Evolutionary conservation across 1,140 invertebrate species (phyloP).

Genomic region (Euborellia annulipes): DNA sequence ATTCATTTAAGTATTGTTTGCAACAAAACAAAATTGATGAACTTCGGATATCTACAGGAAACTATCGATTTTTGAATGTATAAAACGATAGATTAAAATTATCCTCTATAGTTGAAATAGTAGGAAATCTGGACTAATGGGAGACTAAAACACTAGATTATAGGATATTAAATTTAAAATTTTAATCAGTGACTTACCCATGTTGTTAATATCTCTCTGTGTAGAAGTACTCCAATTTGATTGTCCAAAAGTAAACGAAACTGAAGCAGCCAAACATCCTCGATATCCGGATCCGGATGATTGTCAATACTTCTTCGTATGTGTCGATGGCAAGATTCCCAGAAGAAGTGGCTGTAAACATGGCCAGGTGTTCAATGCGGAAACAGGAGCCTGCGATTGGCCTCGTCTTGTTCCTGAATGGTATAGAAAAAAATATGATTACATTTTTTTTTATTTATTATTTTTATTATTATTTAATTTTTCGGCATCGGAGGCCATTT

Average conservation of each 20-base stretch:
- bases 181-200: too few relatives aligned
- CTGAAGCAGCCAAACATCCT: conserved; percentile 57
- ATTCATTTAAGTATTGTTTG: too few relatives aligned
- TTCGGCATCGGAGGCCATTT: too few relatives aligned
- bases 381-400: conserved; percentile 67
- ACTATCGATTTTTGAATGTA: too few relatives aligned
- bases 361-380: conserved; percentile 82
- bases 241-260: conserved; percentile 62
- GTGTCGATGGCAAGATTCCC: conserved; percentile 69
- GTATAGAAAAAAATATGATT: too few relatives aligned
- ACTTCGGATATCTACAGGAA: too few relatives aligned
- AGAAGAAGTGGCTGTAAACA: conserved; percentile 70
- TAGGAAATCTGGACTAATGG: too few relatives aligned
- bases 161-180: not conserved
- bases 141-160: not conserved
- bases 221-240: conserved; percentile 69
- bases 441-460: too few relatives aligned
- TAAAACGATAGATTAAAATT: too few relatives aligned
- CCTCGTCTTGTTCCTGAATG: conserved; percentile 80
- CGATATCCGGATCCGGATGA: conserved; percentile 76
- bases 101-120: too few relatives aligned
- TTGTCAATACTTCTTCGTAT: conserved; percentile 84
- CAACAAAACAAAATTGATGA: too few relatives aligned
- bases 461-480: too few relatives aligned
- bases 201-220: conserved; percentile 4